These are phyloP conservation scores for Heliconius ismenius DNA, from an alignment of 2,888 invertebrate genomes.

Conservation along the genomic window DNA sequence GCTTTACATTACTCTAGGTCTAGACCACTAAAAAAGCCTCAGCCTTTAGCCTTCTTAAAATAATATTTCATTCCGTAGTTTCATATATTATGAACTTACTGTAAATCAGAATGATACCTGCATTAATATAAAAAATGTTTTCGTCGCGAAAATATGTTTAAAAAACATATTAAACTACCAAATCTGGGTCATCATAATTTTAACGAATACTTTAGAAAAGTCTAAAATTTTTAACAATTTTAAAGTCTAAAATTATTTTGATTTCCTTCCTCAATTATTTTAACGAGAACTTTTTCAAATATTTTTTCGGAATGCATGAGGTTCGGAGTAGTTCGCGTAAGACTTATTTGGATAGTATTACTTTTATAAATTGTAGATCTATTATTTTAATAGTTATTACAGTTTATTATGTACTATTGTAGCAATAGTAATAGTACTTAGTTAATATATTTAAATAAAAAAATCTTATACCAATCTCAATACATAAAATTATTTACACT, in stretches of 20 bases:
- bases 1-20: too few relatives aligned
- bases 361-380: background rate
- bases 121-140: background rate
- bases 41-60: background rate
- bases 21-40: too few relatives aligned
- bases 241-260: background rate
- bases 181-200: conserved; percentile 18
- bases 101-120: background rate
- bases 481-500: background rate
- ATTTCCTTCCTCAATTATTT: conserved; percentile 4
- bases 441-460: background rate
- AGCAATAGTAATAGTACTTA: too few relatives aligned
- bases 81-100: background rate
- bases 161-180: background rate
- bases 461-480: background rate
- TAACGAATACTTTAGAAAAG: conserved; percentile 8
- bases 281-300: conserved; percentile 10
- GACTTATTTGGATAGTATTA: background rate
- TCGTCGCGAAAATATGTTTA: background rate
- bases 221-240: background rate
- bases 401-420: too few relatives aligned
- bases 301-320: background rate
- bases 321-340: background rate
- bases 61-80: background rate
- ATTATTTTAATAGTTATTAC: too few relatives aligned